These are phyloP conservation scores for Drosophila pachea DNA, from an alignment of 1,140 invertebrate genomes.

Conservation along the genomic window DNA sequence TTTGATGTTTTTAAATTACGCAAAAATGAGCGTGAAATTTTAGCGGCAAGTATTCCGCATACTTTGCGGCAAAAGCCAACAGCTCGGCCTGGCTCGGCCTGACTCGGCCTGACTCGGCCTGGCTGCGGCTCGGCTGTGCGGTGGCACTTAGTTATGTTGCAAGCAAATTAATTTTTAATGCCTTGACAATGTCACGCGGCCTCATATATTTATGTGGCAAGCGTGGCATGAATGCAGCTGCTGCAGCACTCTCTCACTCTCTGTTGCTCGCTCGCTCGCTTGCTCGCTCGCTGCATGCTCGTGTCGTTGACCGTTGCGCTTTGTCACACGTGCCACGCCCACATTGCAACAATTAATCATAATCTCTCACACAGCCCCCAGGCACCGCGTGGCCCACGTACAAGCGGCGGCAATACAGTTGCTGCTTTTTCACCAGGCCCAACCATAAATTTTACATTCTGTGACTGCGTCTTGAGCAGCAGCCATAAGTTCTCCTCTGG, in stretches of 20 bases:
- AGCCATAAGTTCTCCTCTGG: slow-evolving; percentile 63
- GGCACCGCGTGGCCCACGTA: slow-evolving; percentile 64
- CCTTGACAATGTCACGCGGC: slow-evolving; percentile 57
- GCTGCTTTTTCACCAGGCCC: slow-evolving; percentile 61
- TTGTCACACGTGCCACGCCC: slow-evolving; percentile 71
- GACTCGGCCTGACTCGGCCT: not conserved
- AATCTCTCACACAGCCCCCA: slow-evolving; percentile 66
- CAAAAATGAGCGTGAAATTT: slow-evolving; percentile 67
- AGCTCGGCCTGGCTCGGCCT: not conserved
- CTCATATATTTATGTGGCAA: slow-evolving; percentile 70
- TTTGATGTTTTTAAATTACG: slow-evolving; percentile 75
- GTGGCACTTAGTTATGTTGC: slow-evolving; percentile 55
- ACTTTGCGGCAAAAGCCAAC: slow-evolving; percentile 14
- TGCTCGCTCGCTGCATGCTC: slow-evolving; percentile 21
- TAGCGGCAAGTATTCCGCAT: slow-evolving; percentile 30
- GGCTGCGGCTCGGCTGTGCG: not conserved
- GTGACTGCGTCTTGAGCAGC: slow-evolving; percentile 59
- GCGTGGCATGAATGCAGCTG: slow-evolving; percentile 42
- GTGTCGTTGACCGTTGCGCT: slow-evolving; percentile 62
- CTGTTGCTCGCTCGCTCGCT: not conserved
- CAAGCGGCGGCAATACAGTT: slow-evolving; percentile 9
- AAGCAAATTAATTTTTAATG: slow-evolving; percentile 76
- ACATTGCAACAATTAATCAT: slow-evolving; percentile 67
- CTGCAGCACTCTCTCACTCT: not conserved
- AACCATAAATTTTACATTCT: slow-evolving; percentile 70